Conservation (phyloP, 1,140 invertebrate species). For the Diprion similis region DNA sequence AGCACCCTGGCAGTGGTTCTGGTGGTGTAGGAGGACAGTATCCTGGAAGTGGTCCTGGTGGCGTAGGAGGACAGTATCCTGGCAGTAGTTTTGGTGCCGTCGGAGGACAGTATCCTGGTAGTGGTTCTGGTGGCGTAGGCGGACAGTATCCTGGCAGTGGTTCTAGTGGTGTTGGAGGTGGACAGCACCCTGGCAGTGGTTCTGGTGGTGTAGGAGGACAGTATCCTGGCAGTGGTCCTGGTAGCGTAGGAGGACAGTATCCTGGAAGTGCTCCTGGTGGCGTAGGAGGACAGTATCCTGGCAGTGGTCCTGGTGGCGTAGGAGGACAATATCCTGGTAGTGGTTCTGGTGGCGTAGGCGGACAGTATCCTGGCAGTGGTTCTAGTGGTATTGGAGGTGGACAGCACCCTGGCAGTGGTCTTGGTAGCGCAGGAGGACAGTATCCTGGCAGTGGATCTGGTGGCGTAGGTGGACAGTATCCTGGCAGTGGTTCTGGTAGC, state of each 20-base stretch:
- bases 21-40: too few species aligned
- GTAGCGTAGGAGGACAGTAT: conserved; percentile 21
- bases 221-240: conserved; percentile 10
- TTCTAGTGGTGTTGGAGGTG: conserved; percentile 15
- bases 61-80: background rate
- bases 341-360: background rate
- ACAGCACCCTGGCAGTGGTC: conserved; percentile 2
- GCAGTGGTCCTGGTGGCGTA: background rate
- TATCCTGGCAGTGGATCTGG: conserved; percentile 13
- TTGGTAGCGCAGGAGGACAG: background rate
- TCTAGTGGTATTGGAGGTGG: background rate
- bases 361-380: conserved; percentile 7
- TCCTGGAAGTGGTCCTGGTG: too few species aligned
- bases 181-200: conserved; percentile 13
- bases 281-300: background rate
- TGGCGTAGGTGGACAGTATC: conserved; percentile 11
- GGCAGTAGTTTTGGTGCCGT: too few species aligned
- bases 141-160: too few species aligned
- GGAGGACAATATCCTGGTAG: background rate
- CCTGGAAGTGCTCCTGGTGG: too few species aligned
- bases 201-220: background rate
- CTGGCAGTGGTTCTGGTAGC: conserved; percentile 1
- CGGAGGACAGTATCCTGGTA: background rate
- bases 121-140: too few species aligned
- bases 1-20: background rate